Evolutionary conservation across 2,113 vertebrate species (phyloP).

Genomic region (Pantherophis guttatus): DNA sequence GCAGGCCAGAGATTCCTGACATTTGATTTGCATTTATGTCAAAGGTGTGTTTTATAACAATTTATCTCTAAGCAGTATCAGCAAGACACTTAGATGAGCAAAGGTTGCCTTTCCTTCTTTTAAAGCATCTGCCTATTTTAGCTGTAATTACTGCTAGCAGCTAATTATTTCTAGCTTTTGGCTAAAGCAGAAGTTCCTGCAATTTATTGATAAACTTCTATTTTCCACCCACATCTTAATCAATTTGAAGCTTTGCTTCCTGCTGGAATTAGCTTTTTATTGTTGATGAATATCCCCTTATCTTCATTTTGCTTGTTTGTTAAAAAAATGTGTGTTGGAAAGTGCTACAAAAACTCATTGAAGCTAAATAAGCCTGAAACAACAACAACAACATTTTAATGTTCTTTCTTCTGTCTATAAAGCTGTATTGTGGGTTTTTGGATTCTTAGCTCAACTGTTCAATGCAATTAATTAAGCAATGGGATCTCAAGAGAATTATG

Average conservation of each 20-base stretch:
- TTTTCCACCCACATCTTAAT: constrained; percentile 51
- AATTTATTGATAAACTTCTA: constrained; percentile 58
- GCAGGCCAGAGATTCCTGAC: not conserved
- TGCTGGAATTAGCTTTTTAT: constrained; percentile 52
- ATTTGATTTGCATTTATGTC: not conserved
- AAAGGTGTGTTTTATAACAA: constrained; percentile 5
- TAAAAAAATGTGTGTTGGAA: constrained; percentile 45
- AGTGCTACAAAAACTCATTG: constrained; percentile 44
- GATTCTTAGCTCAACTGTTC: constrained; percentile 21
- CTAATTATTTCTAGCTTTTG: constrained; percentile 47
- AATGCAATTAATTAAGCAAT: constrained; percentile 58
- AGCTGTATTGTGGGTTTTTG: constrained; percentile 53
- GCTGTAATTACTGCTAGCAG: constrained; percentile 9
- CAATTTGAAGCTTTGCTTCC: constrained; percentile 54
- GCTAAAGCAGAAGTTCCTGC: constrained; percentile 45
- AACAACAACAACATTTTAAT: constrained; percentile 39
- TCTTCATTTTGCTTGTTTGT: constrained; percentile 47
- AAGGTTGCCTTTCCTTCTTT: not conserved
- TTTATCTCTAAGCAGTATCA: not conserved
- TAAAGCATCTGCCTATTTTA: constrained; percentile 32
- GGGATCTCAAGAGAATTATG: constrained; percentile 45
- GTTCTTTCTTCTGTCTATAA: constrained; percentile 41
- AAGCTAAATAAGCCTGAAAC: constrained; percentile 41
- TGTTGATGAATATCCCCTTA: constrained; percentile 53
- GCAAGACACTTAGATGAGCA: not conserved